phyloP scores from a whole-genome alignment of 2,113 vertebrate species.

The Cyrtonyx montezumae region DNA sequence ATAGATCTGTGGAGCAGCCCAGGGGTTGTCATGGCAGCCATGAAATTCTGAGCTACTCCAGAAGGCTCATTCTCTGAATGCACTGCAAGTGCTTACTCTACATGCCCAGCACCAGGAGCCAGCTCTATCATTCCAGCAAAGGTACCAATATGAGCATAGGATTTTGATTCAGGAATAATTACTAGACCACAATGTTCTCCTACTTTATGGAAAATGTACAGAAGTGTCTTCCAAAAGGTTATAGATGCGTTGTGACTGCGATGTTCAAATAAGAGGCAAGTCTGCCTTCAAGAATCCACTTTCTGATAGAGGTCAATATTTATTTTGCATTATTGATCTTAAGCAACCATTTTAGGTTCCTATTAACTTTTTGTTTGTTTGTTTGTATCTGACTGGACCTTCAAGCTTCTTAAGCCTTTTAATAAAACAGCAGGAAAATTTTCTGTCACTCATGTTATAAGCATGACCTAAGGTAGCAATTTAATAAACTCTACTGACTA shows the following conservation, averaged over 20 bases:
- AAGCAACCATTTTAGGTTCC: background rate
- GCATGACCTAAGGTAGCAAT: background rate
- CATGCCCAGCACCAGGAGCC: background rate
- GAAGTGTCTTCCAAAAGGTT: background rate
- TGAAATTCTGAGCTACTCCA: background rate
- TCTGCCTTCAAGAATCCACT: background rate
- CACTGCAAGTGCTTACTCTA: background rate
- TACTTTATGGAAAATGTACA: background rate
- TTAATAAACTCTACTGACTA: background rate
- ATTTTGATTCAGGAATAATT: background rate
- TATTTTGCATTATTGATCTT: background rate
- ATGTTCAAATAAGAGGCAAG: background rate
- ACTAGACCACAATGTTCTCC: background rate
- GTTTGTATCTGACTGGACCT: background rate
- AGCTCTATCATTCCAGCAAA: background rate
- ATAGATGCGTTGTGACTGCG: background rate
- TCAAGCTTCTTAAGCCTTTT: background rate
- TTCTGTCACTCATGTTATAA: background rate
- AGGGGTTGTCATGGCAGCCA: background rate
- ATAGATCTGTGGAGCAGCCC: background rate
- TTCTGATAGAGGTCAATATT: background rate
- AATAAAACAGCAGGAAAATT: background rate
- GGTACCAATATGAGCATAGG: background rate
- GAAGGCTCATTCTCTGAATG: background rate
- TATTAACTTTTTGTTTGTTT: background rate